phyloP scores from a whole-genome alignment of 1,140 invertebrate genomes.

The Cydia amplana region DNA sequence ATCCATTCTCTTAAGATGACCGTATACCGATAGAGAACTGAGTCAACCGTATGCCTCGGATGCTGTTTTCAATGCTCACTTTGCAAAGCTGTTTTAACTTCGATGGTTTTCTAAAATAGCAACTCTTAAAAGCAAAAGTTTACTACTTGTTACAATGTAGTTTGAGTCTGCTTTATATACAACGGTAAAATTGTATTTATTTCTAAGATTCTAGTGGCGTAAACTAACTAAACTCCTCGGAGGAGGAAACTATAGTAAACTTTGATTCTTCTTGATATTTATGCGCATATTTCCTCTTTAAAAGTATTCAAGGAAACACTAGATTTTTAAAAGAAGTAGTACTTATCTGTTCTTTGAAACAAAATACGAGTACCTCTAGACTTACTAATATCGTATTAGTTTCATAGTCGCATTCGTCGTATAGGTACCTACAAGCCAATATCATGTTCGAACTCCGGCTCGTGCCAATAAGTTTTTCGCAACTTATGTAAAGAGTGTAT shows the following conservation, averaged over 20 bases:
- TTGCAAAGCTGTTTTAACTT: background rate
- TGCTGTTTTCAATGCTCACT: background rate
- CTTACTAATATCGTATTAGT: no score
- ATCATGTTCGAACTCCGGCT: no score
- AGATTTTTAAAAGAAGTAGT: background rate
- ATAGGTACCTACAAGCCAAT: no score
- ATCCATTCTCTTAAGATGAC: no score
- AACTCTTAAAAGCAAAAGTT: background rate
- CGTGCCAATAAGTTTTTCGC: no score
- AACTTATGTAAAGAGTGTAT: no score
- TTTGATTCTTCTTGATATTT: background rate
- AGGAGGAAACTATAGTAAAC: conserved; percentile 7
- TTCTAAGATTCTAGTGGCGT: background rate
- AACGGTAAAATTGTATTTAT: background rate
- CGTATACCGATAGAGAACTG: no score
- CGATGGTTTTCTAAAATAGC: background rate
- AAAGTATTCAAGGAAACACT: background rate
- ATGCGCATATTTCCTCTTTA: background rate
- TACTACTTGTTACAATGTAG: background rate
- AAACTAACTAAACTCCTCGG: background rate
- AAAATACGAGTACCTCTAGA: no score
- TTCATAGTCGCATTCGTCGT: no score
- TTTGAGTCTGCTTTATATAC: background rate
- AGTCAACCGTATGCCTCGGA: no score
- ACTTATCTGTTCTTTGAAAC: no score